Evolutionary conservation across 1,140 invertebrate species (phyloP).

Genomic region (Metopolophium dirhodum): DNA sequence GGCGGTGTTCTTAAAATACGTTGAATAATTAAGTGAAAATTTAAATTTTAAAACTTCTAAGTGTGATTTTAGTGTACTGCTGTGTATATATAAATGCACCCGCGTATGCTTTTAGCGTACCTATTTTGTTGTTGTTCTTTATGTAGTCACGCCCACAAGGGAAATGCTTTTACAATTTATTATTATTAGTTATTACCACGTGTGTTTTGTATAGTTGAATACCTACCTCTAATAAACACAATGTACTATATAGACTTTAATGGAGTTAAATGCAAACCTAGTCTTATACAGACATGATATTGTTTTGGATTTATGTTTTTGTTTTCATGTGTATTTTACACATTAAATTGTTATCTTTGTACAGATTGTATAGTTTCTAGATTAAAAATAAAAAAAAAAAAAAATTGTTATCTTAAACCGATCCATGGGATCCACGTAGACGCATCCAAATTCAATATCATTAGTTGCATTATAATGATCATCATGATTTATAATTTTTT

Average conservation of each 20-base stretch:
- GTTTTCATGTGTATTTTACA: not conserved
- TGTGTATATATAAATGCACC: not conserved
- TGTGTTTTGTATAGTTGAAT: not conserved
- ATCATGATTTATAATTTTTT: not conserved
- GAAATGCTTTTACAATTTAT: not conserved
- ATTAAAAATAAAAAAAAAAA: no score
- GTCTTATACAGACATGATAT: no score
- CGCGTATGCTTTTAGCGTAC: not conserved
- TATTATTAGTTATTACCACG: conserved; percentile 8
- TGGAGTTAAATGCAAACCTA: not conserved
- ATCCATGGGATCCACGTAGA: no score
- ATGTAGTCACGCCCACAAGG: not conserved
- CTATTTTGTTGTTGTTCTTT: not conserved
- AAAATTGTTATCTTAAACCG: not conserved
- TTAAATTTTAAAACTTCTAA: conserved; percentile 10
- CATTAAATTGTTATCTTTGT: not conserved
- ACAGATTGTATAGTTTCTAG: no score
- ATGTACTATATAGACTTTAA: not conserved
- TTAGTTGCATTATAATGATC: not conserved
- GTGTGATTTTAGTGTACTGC: not conserved
- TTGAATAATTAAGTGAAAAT: not conserved
- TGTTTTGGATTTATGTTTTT: no score
- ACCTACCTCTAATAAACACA: not conserved
- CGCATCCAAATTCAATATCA: not conserved
- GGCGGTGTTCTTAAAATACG: not conserved